Base-by-base conservation (phyloP, 1,140 invertebrate species). In the Cydia fagiglandana region DNA sequence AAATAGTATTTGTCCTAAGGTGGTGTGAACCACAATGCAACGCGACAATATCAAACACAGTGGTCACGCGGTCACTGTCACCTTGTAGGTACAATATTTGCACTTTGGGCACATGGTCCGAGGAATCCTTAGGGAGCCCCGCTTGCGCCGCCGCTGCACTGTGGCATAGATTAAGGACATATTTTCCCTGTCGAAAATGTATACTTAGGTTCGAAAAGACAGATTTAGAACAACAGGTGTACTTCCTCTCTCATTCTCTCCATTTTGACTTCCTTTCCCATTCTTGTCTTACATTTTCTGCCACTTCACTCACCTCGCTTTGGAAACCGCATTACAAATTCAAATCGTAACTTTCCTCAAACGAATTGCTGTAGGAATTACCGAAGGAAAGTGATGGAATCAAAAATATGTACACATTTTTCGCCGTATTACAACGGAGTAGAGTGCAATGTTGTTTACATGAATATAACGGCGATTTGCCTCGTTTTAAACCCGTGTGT, bases 291-390 rank as follows among this genome's bases (percentile, higher is more conserved):
- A 56, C 7, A 56, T 15, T 47, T 47, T 56, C 53, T 6, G 53
- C n/a, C 4, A n/a, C 53, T 53, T 53, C 15, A 56, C 6, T 15
- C 13, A 56, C 53, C 53, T 56, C 2, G 15, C 15, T n/a, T 47
- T 15, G 13, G 13, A 47, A 56, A 56, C n/a, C n/a, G n/a, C 15
- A 56, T 56, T 56, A 56, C 53, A 56, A 56, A 17, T 56, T 56
- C 53, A 56, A 17, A 56, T 56, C 53, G 53, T 56, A 56, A 56
- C 53, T 56, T 56, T 56, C n/a, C 53, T 56, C 15, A 20, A 9
- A 56, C 53, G 53, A 56, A 17, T 56, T 17, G 15, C n/a, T 17
- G 53, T 56, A 9, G 53, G 47, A 50, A 47, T 47, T 47, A 47
- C 45, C 45, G 45, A 34, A 34, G 34, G 4, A 34, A 34, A 34